Percentiles rank a stretch among this genome's conserved stretches.
Evolutionary conservation across 2,888 invertebrate species (phyloP).

Genomic region (Limnephilus marmoratus): DNA sequence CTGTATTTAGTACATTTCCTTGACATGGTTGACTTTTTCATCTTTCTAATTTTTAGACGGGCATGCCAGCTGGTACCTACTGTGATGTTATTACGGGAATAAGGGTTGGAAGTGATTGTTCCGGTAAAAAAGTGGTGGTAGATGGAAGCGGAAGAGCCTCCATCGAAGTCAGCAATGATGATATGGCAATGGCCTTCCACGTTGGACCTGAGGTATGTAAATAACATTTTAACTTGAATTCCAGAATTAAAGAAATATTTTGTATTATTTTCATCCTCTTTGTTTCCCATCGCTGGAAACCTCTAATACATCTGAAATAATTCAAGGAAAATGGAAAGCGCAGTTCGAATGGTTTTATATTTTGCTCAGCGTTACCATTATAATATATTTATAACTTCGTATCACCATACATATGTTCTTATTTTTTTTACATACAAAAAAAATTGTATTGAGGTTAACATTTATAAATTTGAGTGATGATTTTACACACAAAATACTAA

Average conservation of each 20-base stretch:
- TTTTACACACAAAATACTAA: no score
- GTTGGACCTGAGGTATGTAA: conserved; percentile 59
- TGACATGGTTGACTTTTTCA: neutral
- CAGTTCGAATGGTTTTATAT: no score
- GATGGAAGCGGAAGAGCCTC: conserved; percentile 73
- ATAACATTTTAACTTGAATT: neutral
- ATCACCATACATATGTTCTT: no score
- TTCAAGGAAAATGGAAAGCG: no score
- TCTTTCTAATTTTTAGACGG: conserved; percentile 69
- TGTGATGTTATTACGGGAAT: conserved; percentile 83
- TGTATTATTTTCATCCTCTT: no score
- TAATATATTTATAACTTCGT: no score
- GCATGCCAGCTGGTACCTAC: conserved; percentile 80
- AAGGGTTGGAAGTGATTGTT: conserved; percentile 72
- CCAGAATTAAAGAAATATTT: neutral
- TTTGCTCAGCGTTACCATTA: no score
- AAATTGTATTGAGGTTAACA: no score
- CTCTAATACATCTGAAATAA: no score
- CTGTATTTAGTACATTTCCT: neutral
- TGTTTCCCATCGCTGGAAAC: no score
- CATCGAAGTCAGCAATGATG: conserved; percentile 76
- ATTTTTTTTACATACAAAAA: no score
- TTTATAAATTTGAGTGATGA: no score
- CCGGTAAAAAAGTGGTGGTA: conserved; percentile 78
- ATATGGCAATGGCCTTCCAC: conserved; percentile 82